Evolutionary conservation across 2,888 invertebrate species (phyloP).

Genomic region (Apodemia mormo): DNA sequence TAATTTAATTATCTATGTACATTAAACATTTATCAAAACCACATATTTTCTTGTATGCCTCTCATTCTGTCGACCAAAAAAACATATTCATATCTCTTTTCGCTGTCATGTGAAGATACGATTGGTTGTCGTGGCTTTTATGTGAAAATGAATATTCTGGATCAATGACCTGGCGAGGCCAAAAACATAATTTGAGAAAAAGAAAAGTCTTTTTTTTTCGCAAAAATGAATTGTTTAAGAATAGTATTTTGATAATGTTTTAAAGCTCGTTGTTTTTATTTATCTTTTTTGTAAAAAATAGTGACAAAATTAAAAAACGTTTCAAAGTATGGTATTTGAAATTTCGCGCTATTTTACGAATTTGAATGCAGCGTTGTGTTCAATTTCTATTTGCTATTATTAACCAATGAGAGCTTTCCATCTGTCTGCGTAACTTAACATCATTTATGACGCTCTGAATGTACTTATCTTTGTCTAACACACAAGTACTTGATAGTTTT

Average conservation of each 20-base stretch:
- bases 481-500: slow-evolving; percentile 42
- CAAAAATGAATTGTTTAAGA: no score
- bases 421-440: slow-evolving; percentile 83
- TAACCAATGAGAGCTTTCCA: slow-evolving; percentile 85
- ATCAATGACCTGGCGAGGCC: slow-evolving; percentile 25
- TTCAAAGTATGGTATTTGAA: slow-evolving; percentile 21
- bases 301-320: no score
- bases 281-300: background rate
- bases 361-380: slow-evolving; percentile 64
- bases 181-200: slow-evolving; percentile 7
- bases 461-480: slow-evolving; percentile 54
- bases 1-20: slow-evolving; percentile 6
- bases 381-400: slow-evolving; percentile 67
- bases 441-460: slow-evolving; percentile 48
- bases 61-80: slow-evolving; percentile 42
- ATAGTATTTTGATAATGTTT: no score
- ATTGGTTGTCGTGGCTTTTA: slow-evolving; percentile 52
- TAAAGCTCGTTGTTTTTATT: no score
- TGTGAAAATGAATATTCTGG: slow-evolving; percentile 36
- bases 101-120: slow-evolving; percentile 61
- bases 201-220: background rate
- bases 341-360: slow-evolving; percentile 39
- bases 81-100: slow-evolving; percentile 51
- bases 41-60: slow-evolving; percentile 14
- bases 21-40: background rate